These are phyloP conservation scores for Heteronetta atricapilla DNA, from an alignment of 2,113 vertebrate species.

Conservation along the genomic window DNA sequence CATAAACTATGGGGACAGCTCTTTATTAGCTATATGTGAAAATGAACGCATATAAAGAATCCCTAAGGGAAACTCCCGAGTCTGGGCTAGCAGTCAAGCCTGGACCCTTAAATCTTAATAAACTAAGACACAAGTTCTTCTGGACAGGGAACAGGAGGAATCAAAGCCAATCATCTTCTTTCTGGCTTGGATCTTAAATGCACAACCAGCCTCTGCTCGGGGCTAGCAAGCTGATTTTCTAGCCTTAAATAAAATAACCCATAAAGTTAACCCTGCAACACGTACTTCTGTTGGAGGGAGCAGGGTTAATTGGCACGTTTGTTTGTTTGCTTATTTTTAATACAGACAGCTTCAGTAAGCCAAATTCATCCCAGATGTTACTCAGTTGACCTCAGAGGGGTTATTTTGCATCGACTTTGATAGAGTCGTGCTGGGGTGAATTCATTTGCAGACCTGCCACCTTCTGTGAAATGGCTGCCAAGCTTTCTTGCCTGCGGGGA, in stretches of 20 bases:
- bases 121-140: neutral
- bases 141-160: neutral
- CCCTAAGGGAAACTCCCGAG: neutral
- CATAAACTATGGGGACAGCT: neutral
- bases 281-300: neutral
- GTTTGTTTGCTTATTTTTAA: constrained; percentile 19
- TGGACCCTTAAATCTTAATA: neutral
- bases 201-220: neutral
- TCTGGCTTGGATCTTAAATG: neutral
- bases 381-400: neutral
- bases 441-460: neutral
- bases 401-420: neutral
- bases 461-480: neutral
- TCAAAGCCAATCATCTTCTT: neutral
- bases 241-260: neutral
- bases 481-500: neutral
- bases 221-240: neutral
- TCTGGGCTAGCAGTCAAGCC: neutral
- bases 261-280: neutral
- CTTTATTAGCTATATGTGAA: constrained; percentile 3
- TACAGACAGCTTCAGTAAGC: neutral
- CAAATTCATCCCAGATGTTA: constrained; percentile 14
- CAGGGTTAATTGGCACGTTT: neutral
- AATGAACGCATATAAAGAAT: neutral
- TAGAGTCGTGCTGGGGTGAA: neutral